Conservation (phyloP, 1,140 invertebrate genomes). For the Galleria mellonella region DNA sequence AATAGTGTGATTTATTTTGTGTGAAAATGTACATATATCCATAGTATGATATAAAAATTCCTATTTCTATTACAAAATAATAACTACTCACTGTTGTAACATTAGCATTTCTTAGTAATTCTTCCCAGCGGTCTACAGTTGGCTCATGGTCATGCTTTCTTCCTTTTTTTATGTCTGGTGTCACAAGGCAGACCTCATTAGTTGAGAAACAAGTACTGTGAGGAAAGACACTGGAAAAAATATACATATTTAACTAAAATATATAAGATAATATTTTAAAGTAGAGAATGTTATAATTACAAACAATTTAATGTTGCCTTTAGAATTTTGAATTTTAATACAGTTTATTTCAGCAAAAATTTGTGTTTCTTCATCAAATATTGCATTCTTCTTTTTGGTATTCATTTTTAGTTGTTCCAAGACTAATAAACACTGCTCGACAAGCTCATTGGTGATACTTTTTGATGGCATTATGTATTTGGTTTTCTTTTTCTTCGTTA, state of each 20-base stretch:
- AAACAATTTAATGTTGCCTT: conserved; percentile 54
- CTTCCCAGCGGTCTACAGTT: conserved; percentile 76
- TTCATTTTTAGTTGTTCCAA: conserved; percentile 37
- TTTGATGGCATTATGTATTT: conserved; percentile 51
- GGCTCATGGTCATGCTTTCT: conserved; percentile 76
- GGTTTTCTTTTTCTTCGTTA: conserved; percentile 9
- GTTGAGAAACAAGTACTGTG: conserved; percentile 48
- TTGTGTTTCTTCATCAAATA: conserved; percentile 53
- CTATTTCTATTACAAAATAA: too few species aligned
- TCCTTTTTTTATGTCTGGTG: conserved; percentile 71
- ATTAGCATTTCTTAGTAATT: conserved; percentile 67
- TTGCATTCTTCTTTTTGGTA: conserved; percentile 45
- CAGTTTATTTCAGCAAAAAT: conserved; percentile 60
- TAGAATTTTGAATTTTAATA: conserved; percentile 54
- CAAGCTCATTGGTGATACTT: conserved; percentile 31
- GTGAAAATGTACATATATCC: too few species aligned
- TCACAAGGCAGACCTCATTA: conserved; percentile 75
- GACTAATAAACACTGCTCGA: conserved; percentile 37
- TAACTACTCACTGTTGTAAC: conserved; percentile 64
- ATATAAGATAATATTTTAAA: too few species aligned
- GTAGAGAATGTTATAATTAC: conserved; percentile 12
- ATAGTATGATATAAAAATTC: too few species aligned
- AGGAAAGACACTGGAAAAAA: conserved; percentile 44
- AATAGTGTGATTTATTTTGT: too few species aligned
- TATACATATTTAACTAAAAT: too few species aligned